These are phyloP conservation scores for Thryonomys swinderianus DNA, from an alignment of 2,113 vertebrate genomes.

Conservation along the genomic window DNA sequence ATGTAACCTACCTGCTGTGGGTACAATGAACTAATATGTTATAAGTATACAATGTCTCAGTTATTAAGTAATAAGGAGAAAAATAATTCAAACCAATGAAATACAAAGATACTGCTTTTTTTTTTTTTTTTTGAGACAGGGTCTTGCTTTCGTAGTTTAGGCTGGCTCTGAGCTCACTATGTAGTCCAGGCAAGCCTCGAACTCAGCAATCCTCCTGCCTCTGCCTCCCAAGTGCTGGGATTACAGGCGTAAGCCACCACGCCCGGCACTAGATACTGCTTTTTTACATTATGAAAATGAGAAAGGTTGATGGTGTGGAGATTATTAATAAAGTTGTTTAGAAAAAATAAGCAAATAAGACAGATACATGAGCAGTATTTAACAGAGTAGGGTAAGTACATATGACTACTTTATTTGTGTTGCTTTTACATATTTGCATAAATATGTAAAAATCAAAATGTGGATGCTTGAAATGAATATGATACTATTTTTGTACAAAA, in stretches of 20 bases:
- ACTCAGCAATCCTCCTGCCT: no score
- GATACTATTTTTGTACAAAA: background rate
- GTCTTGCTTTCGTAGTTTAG: no score
- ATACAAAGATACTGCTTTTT: background rate
- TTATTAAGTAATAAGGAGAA: background rate
- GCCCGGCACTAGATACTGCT: fast-evolving
- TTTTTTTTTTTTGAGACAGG: no score
- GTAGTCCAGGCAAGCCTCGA: no score
- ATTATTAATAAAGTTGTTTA: background rate
- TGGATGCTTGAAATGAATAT: background rate
- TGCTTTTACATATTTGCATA: background rate
- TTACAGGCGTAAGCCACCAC: no score
- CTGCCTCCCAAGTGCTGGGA: no score
- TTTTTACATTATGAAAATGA: background rate
- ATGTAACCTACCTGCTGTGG: background rate
- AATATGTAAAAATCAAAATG: background rate
- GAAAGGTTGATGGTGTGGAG: background rate
- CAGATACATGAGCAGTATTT: background rate
- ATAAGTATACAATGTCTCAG: background rate
- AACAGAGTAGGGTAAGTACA: background rate
- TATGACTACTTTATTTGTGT: background rate
- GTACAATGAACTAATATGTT: background rate
- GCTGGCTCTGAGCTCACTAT: no score
- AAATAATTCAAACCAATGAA: background rate
- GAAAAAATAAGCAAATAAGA: background rate